These are phyloP conservation scores for Drosophila lacicola DNA, from an alignment of 2,888 invertebrate species.

Conservation along the genomic window DNA sequence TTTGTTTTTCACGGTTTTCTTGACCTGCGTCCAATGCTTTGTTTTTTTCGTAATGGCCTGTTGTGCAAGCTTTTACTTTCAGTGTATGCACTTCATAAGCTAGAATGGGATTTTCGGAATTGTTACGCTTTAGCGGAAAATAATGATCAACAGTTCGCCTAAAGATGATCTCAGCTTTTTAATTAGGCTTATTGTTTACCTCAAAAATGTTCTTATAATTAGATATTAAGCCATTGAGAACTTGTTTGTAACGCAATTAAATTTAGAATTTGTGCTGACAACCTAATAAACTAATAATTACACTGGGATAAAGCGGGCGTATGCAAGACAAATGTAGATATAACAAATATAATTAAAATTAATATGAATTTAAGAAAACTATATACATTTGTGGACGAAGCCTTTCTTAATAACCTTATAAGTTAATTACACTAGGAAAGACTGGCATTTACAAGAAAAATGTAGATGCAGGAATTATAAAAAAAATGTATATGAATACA, in stretches of 20 bases:
- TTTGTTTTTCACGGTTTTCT: conserved; percentile 34
- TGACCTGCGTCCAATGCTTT: conserved; percentile 37
- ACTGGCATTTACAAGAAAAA: too few relatives aligned
- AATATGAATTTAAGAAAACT: neutral
- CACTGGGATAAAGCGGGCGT: neutral
- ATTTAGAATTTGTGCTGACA: neutral
- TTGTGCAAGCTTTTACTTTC: conserved; percentile 67
- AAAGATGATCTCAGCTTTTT: conserved; percentile 25
- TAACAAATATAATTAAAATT: neutral
- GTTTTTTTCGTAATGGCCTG: conserved; percentile 14
- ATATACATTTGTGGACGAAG: too few relatives aligned
- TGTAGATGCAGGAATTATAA: too few relatives aligned
- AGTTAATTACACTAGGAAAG: too few relatives aligned
- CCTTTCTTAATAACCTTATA: too few relatives aligned
- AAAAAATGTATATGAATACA: too few relatives aligned
- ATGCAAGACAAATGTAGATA: too few relatives aligned
- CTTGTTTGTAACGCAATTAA: conserved; percentile 5
- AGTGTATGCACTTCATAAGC: conserved; percentile 41
- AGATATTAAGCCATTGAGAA: conserved; percentile 12
- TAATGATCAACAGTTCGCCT: conserved; percentile 1
- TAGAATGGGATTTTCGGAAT: conserved; percentile 22
- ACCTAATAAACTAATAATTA: neutral
- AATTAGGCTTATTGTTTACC: conserved; percentile 20
- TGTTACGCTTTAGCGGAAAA: conserved; percentile 12
- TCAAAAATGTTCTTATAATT: neutral